Evolutionary conservation across 23 tunicate species (phyloP).

Genomic region (Trididemnum nubilum): DNA sequence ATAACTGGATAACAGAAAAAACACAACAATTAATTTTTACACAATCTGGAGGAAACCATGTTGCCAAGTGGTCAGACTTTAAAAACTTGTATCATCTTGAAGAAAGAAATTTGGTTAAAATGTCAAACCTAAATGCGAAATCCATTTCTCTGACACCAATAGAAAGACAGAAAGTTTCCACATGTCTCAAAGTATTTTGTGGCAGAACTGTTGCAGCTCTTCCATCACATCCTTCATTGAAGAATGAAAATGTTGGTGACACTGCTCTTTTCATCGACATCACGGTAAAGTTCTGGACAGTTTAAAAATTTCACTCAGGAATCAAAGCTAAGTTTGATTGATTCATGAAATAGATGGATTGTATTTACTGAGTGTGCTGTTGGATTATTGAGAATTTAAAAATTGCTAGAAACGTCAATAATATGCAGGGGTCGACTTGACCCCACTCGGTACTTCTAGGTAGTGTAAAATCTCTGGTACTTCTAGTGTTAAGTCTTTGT

Average conservation of each 20-base stretch:
- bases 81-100: not conserved
- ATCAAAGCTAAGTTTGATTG: no score
- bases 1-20: slow-evolving; percentile 3
- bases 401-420: no score
- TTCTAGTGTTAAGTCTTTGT: no score
- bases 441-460: no score
- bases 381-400: no score
- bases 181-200: no score
- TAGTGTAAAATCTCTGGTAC: no score
- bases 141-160: not conserved
- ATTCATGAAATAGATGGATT: no score
- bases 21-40: not conserved
- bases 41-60: not conserved
- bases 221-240: not conserved
- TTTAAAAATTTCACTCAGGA: not conserved
- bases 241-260: not conserved
- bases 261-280: no score
- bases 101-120: not conserved
- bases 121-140: not conserved
- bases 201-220: not conserved
- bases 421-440: no score
- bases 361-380: no score
- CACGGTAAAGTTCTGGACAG: not conserved
- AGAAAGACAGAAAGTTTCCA: not conserved
- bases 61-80: not conserved